Conservation (phyloP, 1,140 invertebrate species). For the Chironomus striatipennis region DNA sequence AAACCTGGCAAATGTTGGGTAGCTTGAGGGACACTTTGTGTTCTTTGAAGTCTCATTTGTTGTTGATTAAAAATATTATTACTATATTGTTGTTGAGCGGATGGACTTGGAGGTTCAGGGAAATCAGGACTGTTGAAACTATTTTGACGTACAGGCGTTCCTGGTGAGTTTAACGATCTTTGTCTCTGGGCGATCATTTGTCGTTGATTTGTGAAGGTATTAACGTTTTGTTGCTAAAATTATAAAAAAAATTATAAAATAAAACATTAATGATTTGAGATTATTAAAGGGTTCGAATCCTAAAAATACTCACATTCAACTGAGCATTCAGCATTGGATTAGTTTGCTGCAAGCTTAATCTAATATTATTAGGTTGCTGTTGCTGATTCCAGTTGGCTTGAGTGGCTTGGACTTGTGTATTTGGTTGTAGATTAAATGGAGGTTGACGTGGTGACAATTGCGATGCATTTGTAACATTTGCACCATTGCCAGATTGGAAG, state of each 20-base stretch:
- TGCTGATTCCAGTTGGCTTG: slow-evolving; percentile 24
- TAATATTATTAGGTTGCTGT: slow-evolving; percentile 25
- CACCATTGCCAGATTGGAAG: slow-evolving; percentile 30
- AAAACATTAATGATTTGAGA: not conserved
- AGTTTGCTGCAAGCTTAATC: slow-evolving; percentile 49
- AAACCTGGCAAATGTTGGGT: slow-evolving; percentile 60
- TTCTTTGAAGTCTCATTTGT: slow-evolving; percentile 52
- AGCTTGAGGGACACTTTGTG: slow-evolving; percentile 53
- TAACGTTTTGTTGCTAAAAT: slow-evolving; percentile 18
- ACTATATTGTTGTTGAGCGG: slow-evolving; percentile 43
- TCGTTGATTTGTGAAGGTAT: slow-evolving; percentile 32
- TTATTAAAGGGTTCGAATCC: too few species aligned
- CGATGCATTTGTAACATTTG: slow-evolving; percentile 21
- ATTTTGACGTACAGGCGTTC: slow-evolving; percentile 40
- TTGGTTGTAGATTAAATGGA: slow-evolving; percentile 29
- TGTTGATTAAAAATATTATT: slow-evolving; percentile 35
- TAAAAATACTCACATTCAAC: slow-evolving; percentile 51
- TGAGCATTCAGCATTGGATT: slow-evolving; percentile 75
- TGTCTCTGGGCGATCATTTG: slow-evolving; percentile 39
- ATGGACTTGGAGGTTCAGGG: slow-evolving; percentile 43
- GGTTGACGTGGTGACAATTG: slow-evolving; percentile 31
- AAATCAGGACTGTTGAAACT: slow-evolving; percentile 34
- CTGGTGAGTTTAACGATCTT: slow-evolving; percentile 46
- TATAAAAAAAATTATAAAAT: slow-evolving; percentile 5
- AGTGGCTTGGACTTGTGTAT: slow-evolving; percentile 24